These are phyloP conservation scores for Nothura maculosa DNA, from an alignment of 2,797 vertebrate species.

Conservation along the genomic window DNA sequence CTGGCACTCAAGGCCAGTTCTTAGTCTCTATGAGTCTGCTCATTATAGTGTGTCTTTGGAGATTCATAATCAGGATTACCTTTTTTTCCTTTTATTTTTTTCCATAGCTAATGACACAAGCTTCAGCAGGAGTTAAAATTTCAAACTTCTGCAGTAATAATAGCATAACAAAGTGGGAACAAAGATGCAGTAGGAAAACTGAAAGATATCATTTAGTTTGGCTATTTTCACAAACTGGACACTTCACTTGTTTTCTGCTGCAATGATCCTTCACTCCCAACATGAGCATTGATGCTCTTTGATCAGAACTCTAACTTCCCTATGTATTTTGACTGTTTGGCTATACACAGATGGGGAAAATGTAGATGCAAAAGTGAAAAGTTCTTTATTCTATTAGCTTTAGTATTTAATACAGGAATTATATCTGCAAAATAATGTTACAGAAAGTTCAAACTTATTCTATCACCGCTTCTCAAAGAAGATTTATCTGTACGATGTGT, in stretches of 20 bases:
- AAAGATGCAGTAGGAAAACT: neutral
- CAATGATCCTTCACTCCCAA: neutral
- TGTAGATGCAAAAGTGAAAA: neutral
- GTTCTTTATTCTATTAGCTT: neutral
- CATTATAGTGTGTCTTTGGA: neutral
- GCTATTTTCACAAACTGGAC: neutral
- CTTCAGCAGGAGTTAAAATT: neutral
- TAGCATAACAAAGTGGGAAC: neutral
- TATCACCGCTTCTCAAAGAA: neutral
- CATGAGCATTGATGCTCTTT: neutral
- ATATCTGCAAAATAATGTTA: neutral
- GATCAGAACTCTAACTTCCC: neutral
- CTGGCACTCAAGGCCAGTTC: neutral
- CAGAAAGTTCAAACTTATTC: neutral
- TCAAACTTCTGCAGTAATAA: neutral
- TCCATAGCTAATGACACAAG: neutral
- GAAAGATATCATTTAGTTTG: neutral
- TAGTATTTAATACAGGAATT: neutral
- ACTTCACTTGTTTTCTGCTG: neutral
- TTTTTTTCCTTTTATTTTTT: neutral
- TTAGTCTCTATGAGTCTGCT: neutral
- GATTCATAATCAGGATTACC: neutral
- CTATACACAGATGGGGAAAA: neutral
- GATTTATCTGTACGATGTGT: neutral
- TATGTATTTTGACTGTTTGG: neutral